These are phyloP conservation scores for Shinisaurus crocodilurus DNA, from an alignment of 2,113 vertebrate genomes.

Conservation along the genomic window DNA sequence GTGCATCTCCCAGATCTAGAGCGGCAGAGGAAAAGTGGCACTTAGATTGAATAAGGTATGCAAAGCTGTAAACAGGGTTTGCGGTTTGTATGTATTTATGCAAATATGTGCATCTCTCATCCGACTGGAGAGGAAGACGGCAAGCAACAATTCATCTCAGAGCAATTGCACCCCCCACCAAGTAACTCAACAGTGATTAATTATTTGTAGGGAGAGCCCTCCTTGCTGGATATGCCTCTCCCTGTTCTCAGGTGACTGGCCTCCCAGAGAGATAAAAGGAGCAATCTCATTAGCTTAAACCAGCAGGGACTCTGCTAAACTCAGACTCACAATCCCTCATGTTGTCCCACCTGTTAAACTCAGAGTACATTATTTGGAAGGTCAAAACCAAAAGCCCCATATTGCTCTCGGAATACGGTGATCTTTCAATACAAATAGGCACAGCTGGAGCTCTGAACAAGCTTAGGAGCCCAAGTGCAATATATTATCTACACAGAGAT, in stretches of 20 bases:
- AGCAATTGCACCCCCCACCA: background rate
- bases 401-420: background rate
- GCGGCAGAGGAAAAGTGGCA: background rate
- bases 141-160: background rate
- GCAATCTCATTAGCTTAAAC: conserved; percentile 40
- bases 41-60: background rate
- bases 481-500: background rate
- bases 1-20: background rate
- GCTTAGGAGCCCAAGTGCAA: conserved; percentile 5
- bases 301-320: conserved; percentile 31
- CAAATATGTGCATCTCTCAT: background rate
- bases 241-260: conserved; percentile 1
- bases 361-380: conserved; percentile 26
- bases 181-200: conserved; percentile 40
- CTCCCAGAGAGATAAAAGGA: conserved; percentile 21
- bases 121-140: background rate
- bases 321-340: conserved; percentile 29
- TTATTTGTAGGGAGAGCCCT: conserved; percentile 26
- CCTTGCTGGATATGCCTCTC: background rate
- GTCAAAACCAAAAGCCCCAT: conserved; percentile 23
- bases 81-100: background rate
- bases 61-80: background rate
- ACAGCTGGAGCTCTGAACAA: conserved; percentile 11
- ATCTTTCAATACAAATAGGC: conserved; percentile 37
- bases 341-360: conserved; percentile 5